Conservation (phyloP, 2,113 vertebrate genomes). For the Dolichallabes microphthalmus region DNA sequence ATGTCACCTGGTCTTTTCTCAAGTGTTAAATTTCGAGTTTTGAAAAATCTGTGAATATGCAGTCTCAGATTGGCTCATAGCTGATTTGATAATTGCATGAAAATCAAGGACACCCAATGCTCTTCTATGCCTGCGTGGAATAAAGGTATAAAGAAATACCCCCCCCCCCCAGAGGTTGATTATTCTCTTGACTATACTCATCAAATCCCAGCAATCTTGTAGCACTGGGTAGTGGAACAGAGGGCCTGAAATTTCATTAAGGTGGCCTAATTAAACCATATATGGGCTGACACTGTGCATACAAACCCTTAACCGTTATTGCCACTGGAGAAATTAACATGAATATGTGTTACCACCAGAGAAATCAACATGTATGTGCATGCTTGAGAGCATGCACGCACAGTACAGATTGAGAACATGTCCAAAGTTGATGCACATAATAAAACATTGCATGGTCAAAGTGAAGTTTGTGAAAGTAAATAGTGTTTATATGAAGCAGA, state of each 20-base stretch:
- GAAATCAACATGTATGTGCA: constrained; percentile 37
- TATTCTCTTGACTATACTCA: neutral
- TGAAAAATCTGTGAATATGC: neutral
- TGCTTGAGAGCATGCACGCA: neutral
- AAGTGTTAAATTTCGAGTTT: neutral
- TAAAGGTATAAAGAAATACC: too few species aligned
- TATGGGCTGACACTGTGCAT: constrained; percentile 50
- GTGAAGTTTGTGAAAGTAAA: neutral
- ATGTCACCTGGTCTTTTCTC: neutral
- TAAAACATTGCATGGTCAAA: neutral
- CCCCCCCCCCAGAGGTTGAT: neutral
- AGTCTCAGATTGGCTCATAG: neutral
- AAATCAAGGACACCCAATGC: too few species aligned
- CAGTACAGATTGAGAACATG: neutral
- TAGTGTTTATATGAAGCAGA: neutral
- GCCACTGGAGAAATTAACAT: constrained; percentile 46
- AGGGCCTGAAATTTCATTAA: constrained; percentile 37
- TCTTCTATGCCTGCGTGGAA: too few species aligned
- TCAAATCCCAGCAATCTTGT: constrained; percentile 6
- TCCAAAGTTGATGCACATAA: neutral
- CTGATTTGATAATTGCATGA: neutral
- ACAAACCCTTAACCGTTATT: constrained; percentile 37
- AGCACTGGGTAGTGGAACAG: constrained; percentile 1
- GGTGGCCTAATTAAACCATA: constrained; percentile 44
- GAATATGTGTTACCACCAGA: constrained; percentile 33